Evolutionary conservation across 2,113 vertebrate genomes (phyloP).

Genomic region (Meles meles): DNA sequence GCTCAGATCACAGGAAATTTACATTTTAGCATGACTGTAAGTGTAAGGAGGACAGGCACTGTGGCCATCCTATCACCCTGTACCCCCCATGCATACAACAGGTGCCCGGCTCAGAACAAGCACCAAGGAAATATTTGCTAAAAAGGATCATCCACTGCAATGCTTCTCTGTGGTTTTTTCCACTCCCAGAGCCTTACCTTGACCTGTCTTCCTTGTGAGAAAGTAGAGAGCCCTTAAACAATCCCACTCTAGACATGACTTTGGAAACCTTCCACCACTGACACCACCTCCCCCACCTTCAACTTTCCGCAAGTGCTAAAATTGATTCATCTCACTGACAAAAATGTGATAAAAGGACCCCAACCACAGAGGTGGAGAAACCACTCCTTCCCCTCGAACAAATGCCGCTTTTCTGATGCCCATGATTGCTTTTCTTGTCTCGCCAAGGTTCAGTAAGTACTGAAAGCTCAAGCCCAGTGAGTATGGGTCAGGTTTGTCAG

Average conservation of each 20-base stretch:
- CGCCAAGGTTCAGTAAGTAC: conserved; percentile 86
- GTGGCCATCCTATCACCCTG: rapidly evolving
- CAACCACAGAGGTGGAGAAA: conserved; percentile 81
- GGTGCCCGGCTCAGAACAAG: neutral
- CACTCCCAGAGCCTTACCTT: neutral
- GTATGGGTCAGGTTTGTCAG: conserved; percentile 84
- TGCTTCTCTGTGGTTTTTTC: neutral
- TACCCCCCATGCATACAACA: neutral
- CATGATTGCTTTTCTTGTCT: conserved; percentile 80
- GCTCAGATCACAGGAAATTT: neutral
- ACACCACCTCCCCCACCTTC: neutral
- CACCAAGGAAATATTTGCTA: neutral
- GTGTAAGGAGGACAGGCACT: neutral
- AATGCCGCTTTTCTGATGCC: conserved; percentile 80
- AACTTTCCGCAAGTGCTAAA: neutral
- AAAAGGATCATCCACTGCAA: neutral
- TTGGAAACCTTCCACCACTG: neutral
- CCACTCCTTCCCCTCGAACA: conserved; percentile 64
- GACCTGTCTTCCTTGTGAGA: neutral
- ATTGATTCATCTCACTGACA: conserved; percentile 80
- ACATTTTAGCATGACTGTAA: rapidly evolving
- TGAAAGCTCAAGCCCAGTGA: conserved; percentile 79
- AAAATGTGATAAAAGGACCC: conserved; percentile 82
- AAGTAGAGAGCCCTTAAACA: neutral
- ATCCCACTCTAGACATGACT: neutral